Evolutionary conservation across 1,140 invertebrate species (phyloP).

Genomic region (Aricia agestis): DNA sequence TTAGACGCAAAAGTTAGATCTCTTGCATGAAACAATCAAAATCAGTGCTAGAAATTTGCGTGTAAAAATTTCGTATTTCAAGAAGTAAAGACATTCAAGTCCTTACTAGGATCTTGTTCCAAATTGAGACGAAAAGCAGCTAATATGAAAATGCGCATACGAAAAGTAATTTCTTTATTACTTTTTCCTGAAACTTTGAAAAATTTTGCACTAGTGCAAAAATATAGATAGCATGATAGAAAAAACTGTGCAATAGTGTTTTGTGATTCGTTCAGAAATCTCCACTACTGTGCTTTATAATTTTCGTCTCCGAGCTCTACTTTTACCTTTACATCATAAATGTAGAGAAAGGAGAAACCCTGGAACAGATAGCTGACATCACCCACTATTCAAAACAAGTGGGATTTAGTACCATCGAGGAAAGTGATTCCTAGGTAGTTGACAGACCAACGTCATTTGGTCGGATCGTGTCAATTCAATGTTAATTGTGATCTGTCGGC

Average conservation of each 20-base stretch:
- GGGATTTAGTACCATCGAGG: not conserved
- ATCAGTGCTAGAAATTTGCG: not conserved
- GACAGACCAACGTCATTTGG: no score
- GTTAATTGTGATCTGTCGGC: no score
- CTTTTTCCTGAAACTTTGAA: not conserved
- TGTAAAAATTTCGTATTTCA: no score
- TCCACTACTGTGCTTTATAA: not conserved
- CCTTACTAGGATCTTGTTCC: no score
- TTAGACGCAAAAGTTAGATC: not conserved
- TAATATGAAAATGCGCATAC: not conserved
- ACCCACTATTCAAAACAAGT: not conserved
- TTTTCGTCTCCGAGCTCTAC: not conserved
- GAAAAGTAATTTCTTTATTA: not conserved
- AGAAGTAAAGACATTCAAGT: no score
- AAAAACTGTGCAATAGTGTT: not conserved
- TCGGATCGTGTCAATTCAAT: no score
- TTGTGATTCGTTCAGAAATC: not conserved
- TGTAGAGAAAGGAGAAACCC: slow-evolving; percentile 10
- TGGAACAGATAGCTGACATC: not conserved
- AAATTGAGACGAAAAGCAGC: not conserved
- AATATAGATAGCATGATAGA: not conserved
- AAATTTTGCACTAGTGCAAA: not conserved
- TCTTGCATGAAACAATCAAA: not conserved
- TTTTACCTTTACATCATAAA: slow-evolving; percentile 13
- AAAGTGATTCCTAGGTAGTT: no score